Base-by-base conservation (phyloP, 2,888 invertebrate genomes). In the Zhuqinia jingwanae region DNA sequence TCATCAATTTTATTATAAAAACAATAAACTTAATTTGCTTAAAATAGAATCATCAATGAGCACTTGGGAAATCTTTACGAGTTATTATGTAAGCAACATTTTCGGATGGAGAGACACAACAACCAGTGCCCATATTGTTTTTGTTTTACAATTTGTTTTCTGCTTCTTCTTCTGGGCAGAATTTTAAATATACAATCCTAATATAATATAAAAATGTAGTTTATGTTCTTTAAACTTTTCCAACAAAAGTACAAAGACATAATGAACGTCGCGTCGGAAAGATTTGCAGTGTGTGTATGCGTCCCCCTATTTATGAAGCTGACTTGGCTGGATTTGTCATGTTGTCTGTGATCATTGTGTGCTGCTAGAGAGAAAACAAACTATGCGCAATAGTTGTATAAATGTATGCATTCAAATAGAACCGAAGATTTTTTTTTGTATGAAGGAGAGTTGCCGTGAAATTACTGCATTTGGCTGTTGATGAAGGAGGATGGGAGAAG, bases 301-400 rank as follows among this genome's bases (percentile, higher is more conserved):
- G 27, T 47, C 5, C 36, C 17, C 13, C 42, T 63, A 63, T 82
- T 75, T 82, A 82, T 75, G 75, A 36, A 20, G 82, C 75, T 82
- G 82, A 70, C 75, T 63, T 30, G 63, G 75, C 75, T 25, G 63
- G 75, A 60, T 75, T 82, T 63, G 73, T 85, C 85, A 85, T 85
- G 73, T 79, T 77, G 53, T 36, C 60, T 85, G 85, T 85, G 79
- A 73, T 85, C 85, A 85, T 78, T 82, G 82, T 63, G 63, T 63
- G 63, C 75, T 10, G n/a, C n/a, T n/a, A n/a, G 45, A 53, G 70
- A 60, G 78, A 70, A 78, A 79, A 79, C 85, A 85, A 85, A 85
- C 79, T 73, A 80, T 80, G 80, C 85, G 58, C 80, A 80, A n/a
- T n/a, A 70, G 63, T 85, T 85, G 73, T 58, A 79, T 78, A 36